These are phyloP conservation scores for Carabus problematicus DNA, from an alignment of 2,888 invertebrate genomes.

Conservation along the genomic window DNA sequence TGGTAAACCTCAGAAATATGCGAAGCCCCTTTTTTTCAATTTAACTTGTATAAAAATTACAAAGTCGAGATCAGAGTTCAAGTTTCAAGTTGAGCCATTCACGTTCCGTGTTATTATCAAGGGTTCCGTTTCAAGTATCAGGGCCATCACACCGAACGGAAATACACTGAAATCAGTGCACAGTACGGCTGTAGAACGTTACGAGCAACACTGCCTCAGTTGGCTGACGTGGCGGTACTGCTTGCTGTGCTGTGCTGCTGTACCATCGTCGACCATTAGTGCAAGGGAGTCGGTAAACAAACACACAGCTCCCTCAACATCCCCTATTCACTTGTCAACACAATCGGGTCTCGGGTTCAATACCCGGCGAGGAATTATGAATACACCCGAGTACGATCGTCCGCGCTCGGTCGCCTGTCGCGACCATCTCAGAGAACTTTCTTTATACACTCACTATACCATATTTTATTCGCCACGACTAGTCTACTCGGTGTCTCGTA, in stretches of 20 bases:
- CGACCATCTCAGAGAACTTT: no score
- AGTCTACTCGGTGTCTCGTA: no score
- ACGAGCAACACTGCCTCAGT: no score
- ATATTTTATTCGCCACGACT: no score
- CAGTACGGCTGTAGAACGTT: no score
- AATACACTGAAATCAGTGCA: no score
- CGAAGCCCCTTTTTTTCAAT: constrained; percentile 30
- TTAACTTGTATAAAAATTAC: constrained; percentile 37
- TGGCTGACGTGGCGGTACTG: no score
- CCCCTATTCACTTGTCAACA: constrained; percentile 34
- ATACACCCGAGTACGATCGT: no score
- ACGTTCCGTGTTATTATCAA: constrained; percentile 34
- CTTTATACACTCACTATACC: no score
- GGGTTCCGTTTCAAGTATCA: constrained; percentile 33
- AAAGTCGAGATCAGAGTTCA: constrained; percentile 37
- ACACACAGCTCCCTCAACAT: constrained; percentile 8
- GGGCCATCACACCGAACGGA: background rate
- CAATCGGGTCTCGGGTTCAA: constrained; percentile 38
- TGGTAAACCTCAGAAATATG: no score
- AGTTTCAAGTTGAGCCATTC: constrained; percentile 35
- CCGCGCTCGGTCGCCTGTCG: no score
- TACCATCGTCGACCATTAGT: background rate
- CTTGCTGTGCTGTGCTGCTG: no score
- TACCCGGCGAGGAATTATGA: constrained; percentile 32
- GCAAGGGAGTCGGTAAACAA: constrained; percentile 11